Evolutionary conservation across 2,797 vertebrate genomes (phyloP).

Genomic region (Oreochromis mossambicus): DNA sequence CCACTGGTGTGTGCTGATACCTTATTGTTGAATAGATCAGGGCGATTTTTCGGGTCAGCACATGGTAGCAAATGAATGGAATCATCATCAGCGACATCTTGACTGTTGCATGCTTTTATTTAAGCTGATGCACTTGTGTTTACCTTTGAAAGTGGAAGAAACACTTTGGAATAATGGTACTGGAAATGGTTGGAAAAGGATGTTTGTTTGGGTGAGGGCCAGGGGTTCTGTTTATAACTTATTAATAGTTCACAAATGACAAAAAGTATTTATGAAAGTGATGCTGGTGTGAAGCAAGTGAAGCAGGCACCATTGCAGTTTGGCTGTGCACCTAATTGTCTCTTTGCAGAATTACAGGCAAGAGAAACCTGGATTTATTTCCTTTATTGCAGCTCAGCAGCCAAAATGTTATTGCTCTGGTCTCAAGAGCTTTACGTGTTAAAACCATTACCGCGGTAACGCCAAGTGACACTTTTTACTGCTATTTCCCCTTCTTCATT

Average conservation of each 20-base stretch:
- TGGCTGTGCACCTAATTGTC: slow-evolving; percentile 20
- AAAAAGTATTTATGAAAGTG: neutral
- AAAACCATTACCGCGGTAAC: slow-evolving; percentile 26
- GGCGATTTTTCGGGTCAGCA: neutral
- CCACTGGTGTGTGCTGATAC: neutral
- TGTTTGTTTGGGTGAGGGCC: neutral
- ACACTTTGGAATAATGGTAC: neutral
- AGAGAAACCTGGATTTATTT: slow-evolving; percentile 26
- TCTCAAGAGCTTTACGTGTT: slow-evolving; percentile 29
- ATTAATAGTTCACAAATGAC: neutral
- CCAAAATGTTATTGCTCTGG: slow-evolving; percentile 23
- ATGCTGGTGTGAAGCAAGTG: too few species aligned
- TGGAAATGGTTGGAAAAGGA: neutral
- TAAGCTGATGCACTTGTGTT: neutral
- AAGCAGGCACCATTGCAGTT: neutral
- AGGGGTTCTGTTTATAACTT: neutral
- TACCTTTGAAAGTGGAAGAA: neutral
- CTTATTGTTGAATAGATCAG: neutral
- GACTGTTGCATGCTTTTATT: neutral
- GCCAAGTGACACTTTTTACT: slow-evolving; percentile 6
- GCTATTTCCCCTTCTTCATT: neutral
- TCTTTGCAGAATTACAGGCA: slow-evolving; percentile 21
- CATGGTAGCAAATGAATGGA: neutral
- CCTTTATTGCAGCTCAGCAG: slow-evolving; percentile 13
- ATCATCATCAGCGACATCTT: neutral